Conservation (phyloP, 2,113 vertebrate species). For the Anseranas semipalmata region DNA sequence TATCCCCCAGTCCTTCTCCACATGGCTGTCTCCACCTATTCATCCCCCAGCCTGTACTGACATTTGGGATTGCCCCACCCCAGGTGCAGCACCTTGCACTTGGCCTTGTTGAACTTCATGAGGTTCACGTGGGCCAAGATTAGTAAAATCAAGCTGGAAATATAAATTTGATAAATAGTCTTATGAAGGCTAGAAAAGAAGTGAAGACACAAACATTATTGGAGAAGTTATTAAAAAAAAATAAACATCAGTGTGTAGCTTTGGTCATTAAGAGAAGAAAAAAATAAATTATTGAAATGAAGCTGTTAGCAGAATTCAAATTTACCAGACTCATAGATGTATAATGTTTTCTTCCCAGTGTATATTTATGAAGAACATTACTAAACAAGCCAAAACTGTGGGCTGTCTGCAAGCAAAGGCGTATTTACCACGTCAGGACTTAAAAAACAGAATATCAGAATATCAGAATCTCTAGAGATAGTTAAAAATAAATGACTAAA, state of each 20-base stretch:
- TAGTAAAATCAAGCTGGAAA: not conserved
- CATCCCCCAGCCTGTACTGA: not conserved
- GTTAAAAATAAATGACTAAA: not conserved
- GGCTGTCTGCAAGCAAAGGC: not conserved
- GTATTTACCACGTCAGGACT: not conserved
- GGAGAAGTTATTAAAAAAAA: not conserved
- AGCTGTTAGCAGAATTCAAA: not conserved
- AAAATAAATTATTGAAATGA: not conserved
- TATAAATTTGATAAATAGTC: not conserved
- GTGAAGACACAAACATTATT: not conserved
- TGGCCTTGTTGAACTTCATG: not conserved
- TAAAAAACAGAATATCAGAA: not conserved
- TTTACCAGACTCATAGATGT: not conserved
- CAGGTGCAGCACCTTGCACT: not conserved
- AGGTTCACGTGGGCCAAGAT: not conserved
- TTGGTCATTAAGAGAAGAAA: not conserved
- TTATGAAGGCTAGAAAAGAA: not conserved
- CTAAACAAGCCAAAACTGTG: not conserved
- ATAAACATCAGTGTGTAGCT: not conserved
- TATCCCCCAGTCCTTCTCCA: not conserved
- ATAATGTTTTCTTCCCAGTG: not conserved
- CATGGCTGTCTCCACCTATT: not conserved
- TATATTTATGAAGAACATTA: not conserved
- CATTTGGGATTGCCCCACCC: not conserved
- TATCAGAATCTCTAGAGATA: not conserved